Conservation (phyloP, 37 sponge, comb jelly and placozoan species). For the Beroe ovata region DNA sequence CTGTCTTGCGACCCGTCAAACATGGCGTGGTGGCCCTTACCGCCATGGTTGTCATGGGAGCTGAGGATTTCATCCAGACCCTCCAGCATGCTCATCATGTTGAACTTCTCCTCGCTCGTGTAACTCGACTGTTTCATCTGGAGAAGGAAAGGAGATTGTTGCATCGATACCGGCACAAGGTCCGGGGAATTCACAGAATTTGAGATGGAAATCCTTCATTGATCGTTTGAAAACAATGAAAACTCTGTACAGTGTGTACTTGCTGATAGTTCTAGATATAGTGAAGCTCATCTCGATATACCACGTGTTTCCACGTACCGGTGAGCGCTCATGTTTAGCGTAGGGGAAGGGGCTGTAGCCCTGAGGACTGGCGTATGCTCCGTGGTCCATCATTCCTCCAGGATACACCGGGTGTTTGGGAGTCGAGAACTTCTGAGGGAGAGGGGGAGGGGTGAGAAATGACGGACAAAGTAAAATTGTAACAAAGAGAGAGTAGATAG, state of each 20-base stretch:
- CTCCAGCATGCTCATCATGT: conserved; percentile 28
- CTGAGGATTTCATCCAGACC: conserved; percentile 15
- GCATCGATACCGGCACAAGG: too few relatives aligned
- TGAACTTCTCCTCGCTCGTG: neutral
- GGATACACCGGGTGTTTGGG: neutral
- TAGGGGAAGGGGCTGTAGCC: neutral
- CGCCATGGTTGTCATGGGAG: conserved; percentile 49
- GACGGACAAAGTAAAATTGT: too few relatives aligned
- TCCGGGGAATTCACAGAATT: too few relatives aligned
- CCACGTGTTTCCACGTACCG: neutral
- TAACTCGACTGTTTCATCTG: neutral
- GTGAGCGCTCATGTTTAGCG: neutral
- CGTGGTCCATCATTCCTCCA: neutral
- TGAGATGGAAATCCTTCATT: too few relatives aligned
- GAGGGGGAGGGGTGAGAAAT: too few relatives aligned
- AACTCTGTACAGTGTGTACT: too few relatives aligned
- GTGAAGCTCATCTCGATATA: too few relatives aligned
- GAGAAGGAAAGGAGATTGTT: neutral
- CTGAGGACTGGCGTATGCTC: neutral
- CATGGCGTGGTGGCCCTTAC: neutral
- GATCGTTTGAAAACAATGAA: too few relatives aligned
- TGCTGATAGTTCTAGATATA: too few relatives aligned
- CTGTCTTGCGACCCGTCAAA: conserved; percentile 17
- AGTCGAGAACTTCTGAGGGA: neutral
- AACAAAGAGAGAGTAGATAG: too few relatives aligned